A percentile compares a stretch with the other conserved stretches of the same genome.
phyloP scores from a whole-genome alignment of 1,140 invertebrate genomes.

The Cepaea nemoralis region DNA sequence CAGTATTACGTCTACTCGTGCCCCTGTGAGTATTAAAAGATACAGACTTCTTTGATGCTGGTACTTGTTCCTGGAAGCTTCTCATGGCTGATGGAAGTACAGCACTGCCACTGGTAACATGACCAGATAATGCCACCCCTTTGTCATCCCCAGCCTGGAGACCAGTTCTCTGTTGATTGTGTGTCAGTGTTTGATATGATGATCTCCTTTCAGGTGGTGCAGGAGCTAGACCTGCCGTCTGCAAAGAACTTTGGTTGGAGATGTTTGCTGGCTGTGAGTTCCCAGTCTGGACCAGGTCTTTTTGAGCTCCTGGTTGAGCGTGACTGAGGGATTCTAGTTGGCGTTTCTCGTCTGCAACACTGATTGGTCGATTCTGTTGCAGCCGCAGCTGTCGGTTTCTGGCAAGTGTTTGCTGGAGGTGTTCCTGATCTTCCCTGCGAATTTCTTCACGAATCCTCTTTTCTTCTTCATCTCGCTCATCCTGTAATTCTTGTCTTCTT shows the following conservation, averaged over 20 bases:
- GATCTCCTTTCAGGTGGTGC: constrained; percentile 61
- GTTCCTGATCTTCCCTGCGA: constrained; percentile 60
- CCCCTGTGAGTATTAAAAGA: constrained; percentile 68
- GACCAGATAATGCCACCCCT: constrained; percentile 15
- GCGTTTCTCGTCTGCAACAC: constrained; percentile 58
- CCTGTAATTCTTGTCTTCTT: constrained; percentile 62
- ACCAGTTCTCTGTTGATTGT: constrained; percentile 29
- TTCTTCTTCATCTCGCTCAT: constrained; percentile 64
- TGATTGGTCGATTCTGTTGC: constrained; percentile 59
- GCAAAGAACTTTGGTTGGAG: not conserved
- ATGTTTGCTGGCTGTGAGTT: constrained; percentile 33
- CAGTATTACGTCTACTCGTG: constrained; percentile 65
- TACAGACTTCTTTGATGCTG: constrained; percentile 68
- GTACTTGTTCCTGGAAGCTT: constrained; percentile 22
- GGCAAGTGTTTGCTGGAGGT: constrained; percentile 53
- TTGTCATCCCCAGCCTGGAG: not conserved
- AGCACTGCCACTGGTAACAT: not conserved
- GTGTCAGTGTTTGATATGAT: constrained; percentile 53
- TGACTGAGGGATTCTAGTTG: constrained; percentile 51
- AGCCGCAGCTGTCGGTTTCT: constrained; percentile 54
- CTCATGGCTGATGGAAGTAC: constrained; percentile 20
- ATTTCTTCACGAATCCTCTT: constrained; percentile 56
- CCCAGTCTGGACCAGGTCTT: not conserved
- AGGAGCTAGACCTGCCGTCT: constrained; percentile 45
- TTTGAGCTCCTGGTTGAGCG: constrained; percentile 26